Conservation (phyloP, 92 coral and sea anemone genomes). For the Actinostola sp. region DNA sequence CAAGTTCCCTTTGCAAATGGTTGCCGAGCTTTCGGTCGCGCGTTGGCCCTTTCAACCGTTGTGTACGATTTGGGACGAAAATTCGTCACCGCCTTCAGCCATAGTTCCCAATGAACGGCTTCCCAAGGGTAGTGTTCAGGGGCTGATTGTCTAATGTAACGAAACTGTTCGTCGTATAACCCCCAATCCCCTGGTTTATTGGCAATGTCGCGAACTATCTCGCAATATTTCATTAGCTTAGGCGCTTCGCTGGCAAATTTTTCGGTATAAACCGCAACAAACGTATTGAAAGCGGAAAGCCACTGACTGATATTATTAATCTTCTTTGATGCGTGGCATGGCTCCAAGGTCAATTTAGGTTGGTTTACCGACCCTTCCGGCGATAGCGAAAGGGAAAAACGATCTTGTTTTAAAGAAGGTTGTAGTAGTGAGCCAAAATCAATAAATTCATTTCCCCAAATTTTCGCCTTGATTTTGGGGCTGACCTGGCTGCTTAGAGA, state of each 20-base stretch:
- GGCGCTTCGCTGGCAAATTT: constrained; percentile 20
- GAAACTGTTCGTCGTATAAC: constrained; percentile 39
- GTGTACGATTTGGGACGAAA: constrained; percentile 8
- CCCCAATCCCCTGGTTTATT: constrained; percentile 27
- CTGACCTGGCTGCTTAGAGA: constrained; percentile 35
- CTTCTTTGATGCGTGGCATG: constrained; percentile 19
- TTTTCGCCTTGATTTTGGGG: constrained; percentile 29
- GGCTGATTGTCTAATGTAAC: constrained; percentile 36
- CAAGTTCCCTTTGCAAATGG: constrained; percentile 23
- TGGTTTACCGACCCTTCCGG: too few relatives aligned
- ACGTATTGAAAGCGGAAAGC: constrained; percentile 36
- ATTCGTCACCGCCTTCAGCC: constrained; percentile 25
- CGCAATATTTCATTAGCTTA: constrained; percentile 39
- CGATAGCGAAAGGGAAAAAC: constrained; percentile 15
- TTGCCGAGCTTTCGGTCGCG: neutral
- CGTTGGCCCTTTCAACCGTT: too few relatives aligned
- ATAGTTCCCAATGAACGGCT: constrained; percentile 39
- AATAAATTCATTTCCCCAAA: constrained; percentile 40
- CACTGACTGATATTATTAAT: constrained; percentile 29
- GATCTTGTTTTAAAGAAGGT: constrained; percentile 5
- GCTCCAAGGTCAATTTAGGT: constrained; percentile 36
- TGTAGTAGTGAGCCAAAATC: constrained; percentile 24
- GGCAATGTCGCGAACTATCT: constrained; percentile 28
- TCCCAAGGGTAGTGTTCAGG: constrained; percentile 35
- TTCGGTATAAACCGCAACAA: constrained; percentile 15